Evolutionary conservation across 1,140 invertebrate genomes (phyloP).

Genomic region (Hylyphantes graminicola): DNA sequence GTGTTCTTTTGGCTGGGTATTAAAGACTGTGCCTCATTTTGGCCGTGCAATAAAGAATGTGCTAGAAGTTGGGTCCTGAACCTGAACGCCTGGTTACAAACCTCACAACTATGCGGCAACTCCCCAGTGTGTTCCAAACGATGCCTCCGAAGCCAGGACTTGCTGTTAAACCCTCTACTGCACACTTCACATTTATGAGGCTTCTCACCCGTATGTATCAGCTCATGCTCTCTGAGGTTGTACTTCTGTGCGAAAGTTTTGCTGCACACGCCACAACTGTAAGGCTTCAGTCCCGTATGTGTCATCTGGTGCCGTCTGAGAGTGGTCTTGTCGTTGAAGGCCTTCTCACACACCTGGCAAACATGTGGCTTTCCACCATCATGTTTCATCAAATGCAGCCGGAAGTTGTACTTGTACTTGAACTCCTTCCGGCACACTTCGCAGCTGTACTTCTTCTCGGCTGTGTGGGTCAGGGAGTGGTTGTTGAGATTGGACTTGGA

Average conservation of each 20-base stretch:
- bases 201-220: background rate
- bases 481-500: background rate
- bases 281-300: slow-evolving; percentile 67
- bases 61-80: background rate
- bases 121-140: background rate
- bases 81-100: background rate
- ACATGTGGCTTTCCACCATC: background rate
- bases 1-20: too few relatives aligned
- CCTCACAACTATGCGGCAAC: background rate
- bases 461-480: background rate
- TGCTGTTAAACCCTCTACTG: background rate
- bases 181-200: background rate
- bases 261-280: slow-evolving; percentile 67
- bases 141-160: background rate
- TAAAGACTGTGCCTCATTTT: too few relatives aligned
- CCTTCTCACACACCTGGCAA: background rate
- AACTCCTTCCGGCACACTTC: slow-evolving; percentile 70
- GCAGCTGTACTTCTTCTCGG: too few relatives aligned
- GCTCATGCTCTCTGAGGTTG: background rate
- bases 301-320: slow-evolving; percentile 67
- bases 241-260: slow-evolving; percentile 65
- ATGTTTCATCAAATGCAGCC: background rate
- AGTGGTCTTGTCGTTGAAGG: slow-evolving; percentile 65
- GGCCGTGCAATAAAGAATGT: background rate
- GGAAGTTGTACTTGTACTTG: slow-evolving; percentile 61